Evolutionary conservation across 2,797 vertebrate species (phyloP).

Genomic region (Enteromius trimaculatus): DNA sequence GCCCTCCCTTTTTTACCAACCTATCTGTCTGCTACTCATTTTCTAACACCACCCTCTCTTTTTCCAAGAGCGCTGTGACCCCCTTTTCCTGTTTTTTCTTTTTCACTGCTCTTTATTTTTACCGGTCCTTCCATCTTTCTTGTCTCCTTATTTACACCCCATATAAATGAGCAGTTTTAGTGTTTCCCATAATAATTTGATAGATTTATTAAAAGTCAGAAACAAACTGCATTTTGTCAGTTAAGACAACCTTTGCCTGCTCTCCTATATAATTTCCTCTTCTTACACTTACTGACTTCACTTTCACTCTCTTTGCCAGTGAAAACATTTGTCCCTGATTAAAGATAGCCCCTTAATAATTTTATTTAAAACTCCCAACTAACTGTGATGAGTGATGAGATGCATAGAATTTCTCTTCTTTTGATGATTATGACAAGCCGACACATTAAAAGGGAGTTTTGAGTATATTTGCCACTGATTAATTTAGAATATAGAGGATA

Average conservation of each 20-base stretch:
- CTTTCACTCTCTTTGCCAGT: slow-evolving; percentile 22
- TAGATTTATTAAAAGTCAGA: neutral
- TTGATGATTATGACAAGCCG: neutral
- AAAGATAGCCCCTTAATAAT: slow-evolving; percentile 1
- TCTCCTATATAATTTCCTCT: neutral
- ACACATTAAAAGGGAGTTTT: neutral
- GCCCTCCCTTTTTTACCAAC: slow-evolving; percentile 40
- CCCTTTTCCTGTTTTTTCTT: slow-evolving; percentile 30
- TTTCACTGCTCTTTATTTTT: neutral
- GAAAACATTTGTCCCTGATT: slow-evolving; percentile 44
- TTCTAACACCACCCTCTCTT: slow-evolving; percentile 8
- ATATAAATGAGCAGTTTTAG: slow-evolving; percentile 1
- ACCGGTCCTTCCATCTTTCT: slow-evolving; percentile 12
- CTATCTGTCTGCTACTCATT: slow-evolving; percentile 37
- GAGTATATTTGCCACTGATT: neutral
- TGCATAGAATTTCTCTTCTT: neutral
- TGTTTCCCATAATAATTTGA: slow-evolving; percentile 1
- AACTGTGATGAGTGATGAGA: neutral
- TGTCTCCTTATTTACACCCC: neutral
- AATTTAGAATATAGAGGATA: neutral
- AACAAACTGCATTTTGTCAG: neutral
- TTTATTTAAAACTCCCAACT: neutral
- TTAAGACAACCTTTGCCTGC: neutral
- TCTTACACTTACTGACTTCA: neutral
- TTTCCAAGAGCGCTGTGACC: slow-evolving; percentile 19